A percentile compares a stretch with the other conserved stretches of the same genome.
Conservation (phyloP, 2,888 invertebrate genomes). For the Rhogogaster chlorosoma region DNA sequence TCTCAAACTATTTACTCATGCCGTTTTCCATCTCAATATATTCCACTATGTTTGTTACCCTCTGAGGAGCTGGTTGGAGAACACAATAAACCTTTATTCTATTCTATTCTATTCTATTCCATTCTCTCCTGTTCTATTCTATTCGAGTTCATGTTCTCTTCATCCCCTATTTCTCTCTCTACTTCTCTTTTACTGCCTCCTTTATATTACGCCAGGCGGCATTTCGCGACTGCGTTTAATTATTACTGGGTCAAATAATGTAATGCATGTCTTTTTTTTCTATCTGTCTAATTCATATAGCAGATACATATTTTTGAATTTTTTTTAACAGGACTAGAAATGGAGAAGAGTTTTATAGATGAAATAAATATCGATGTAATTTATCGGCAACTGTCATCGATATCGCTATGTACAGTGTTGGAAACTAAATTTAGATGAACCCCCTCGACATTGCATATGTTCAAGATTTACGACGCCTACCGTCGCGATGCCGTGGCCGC, state of each 20-base stretch:
- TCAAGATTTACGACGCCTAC: conserved; percentile 26
- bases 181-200: neutral
- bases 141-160: conserved; percentile 7
- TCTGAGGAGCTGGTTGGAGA: conserved; percentile 22
- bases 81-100: conserved; percentile 38
- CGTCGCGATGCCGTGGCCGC: conserved; percentile 20
- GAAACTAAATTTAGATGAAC: conserved; percentile 38
- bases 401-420: neutral
- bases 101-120: conserved; percentile 27
- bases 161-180: neutral
- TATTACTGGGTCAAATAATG: neutral
- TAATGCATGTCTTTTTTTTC: neutral
- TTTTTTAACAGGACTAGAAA: neutral
- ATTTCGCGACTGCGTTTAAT: neutral
- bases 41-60: conserved; percentile 29
- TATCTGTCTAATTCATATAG: neutral
- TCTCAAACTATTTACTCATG: conserved; percentile 16
- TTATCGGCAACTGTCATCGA: neutral
- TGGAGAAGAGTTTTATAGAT: neutral
- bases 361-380: neutral
- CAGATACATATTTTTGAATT: neutral
- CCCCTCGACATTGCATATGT: conserved; percentile 26
- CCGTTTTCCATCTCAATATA: conserved; percentile 41
- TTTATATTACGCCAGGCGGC: neutral
- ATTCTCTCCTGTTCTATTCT: conserved; percentile 4